A percentile compares a stretch with the other conserved stretches of the same genome.
These are phyloP conservation scores for Drosophila albomicans DNA, from an alignment of 1,140 invertebrate genomes.

Conservation along the genomic window DNA sequence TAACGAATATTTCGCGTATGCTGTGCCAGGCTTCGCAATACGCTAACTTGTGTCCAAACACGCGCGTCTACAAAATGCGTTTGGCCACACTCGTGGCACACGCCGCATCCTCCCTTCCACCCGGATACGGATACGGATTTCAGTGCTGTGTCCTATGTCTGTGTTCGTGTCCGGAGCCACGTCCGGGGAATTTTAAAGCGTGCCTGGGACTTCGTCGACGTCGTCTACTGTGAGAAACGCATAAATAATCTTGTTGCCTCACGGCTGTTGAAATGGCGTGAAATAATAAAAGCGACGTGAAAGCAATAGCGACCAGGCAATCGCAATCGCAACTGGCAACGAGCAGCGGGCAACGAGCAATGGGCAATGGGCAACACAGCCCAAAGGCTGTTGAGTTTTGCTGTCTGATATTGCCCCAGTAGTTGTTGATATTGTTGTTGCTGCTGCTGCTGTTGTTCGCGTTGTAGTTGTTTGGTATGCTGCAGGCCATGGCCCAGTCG, in stretches of 20 bases:
- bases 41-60: slow-evolving; percentile 76
- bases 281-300: slow-evolving; percentile 83
- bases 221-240: slow-evolving; percentile 58
- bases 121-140: slow-evolving; percentile 12
- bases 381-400: slow-evolving; percentile 61
- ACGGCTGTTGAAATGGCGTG: slow-evolving; percentile 84
- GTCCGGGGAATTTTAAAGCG: slow-evolving; percentile 68
- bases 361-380: slow-evolving; percentile 16
- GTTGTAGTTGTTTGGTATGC: slow-evolving; percentile 39
- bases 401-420: slow-evolving; percentile 16
- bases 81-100: slow-evolving; percentile 34
- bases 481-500: slow-evolving; percentile 54
- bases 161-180: slow-evolving; percentile 11
- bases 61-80: slow-evolving; percentile 74
- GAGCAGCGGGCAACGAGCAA: slow-evolving; percentile 27
- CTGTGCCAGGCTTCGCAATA: slow-evolving; percentile 15
- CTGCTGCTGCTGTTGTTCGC: slow-evolving; percentile 31
- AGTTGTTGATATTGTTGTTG: slow-evolving; percentile 30
- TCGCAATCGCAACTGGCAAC: slow-evolving; percentile 41
- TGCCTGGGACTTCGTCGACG: slow-evolving; percentile 58
- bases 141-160: slow-evolving; percentile 17
- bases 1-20: not conserved
- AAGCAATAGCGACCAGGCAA: slow-evolving; percentile 71
- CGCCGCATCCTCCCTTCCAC: not conserved
- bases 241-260: slow-evolving; percentile 84